Evolutionary conservation across 2,797 vertebrate genomes (phyloP).

Genomic region (Sorex maritimensis): DNA sequence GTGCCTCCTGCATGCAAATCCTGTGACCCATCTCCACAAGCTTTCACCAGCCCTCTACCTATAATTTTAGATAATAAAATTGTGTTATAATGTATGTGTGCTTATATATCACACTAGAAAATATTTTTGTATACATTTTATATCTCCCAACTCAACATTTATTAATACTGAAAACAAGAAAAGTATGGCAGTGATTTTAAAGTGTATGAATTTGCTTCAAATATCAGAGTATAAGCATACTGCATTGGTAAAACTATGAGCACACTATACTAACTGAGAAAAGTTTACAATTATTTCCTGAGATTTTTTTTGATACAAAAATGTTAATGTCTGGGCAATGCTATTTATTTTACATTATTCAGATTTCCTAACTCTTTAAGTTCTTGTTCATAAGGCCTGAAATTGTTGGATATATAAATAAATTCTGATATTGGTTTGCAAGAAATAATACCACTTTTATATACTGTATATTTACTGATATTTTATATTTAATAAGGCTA

Average conservation of each 20-base stretch:
- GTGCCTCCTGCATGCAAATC: no score
- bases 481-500: conserved; percentile 71
- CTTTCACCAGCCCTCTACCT: no score
- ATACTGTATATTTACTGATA: conserved; percentile 62
- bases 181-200: no score
- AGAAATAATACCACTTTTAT: conserved; percentile 68
- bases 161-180: no score
- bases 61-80: no score
- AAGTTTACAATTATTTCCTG: conserved; percentile 31
- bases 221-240: no score
- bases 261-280: conserved; percentile 42
- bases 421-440: conserved; percentile 28
- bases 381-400: conserved; percentile 26
- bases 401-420: conserved; percentile 52
- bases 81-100: no score
- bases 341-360: not conserved
- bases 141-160: no score
- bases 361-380: conserved; percentile 46
- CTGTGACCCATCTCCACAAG: no score
- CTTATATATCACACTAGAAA: no score
- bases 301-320: conserved; percentile 38
- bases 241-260: not conserved
- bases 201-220: no score
- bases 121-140: no score
- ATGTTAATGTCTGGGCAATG: not conserved